phyloP scores from a whole-genome alignment of 2,888 invertebrate species.

The Keiferia lycopersicella region DNA sequence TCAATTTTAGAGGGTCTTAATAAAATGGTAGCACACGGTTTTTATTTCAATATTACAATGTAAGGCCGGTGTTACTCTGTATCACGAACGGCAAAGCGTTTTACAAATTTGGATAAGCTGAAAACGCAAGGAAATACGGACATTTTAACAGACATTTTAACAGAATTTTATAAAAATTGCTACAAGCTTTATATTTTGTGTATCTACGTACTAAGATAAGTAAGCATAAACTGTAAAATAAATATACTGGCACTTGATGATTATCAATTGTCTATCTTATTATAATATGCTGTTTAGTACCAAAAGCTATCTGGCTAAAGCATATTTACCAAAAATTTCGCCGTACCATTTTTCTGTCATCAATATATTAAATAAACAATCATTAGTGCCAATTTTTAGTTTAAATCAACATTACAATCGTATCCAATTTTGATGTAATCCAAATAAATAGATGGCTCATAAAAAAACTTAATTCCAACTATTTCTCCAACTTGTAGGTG shows the following conservation, averaged over 20 bases:
- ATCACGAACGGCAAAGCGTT: slow-evolving; percentile 3
- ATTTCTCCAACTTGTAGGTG: slow-evolving; percentile 2
- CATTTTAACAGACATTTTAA: not conserved
- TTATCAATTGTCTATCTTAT: too few relatives aligned
- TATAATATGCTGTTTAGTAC: too few relatives aligned
- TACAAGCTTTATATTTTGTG: not conserved
- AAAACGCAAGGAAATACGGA: not conserved
- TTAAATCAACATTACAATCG: too few relatives aligned
- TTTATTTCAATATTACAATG: slow-evolving; percentile 30
- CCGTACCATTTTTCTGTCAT: too few relatives aligned
- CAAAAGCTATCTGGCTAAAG: too few relatives aligned
- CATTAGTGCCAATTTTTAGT: too few relatives aligned
- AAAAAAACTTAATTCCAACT: not conserved
- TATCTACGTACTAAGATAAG: too few relatives aligned
- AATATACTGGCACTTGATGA: too few relatives aligned
- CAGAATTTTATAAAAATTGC: not conserved
- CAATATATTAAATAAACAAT: too few relatives aligned
- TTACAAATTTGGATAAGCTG: slow-evolving; percentile 22
- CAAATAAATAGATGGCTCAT: not conserved
- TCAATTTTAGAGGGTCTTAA: not conserved
- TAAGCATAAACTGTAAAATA: too few relatives aligned
- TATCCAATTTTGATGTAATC: not conserved
- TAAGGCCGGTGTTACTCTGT: slow-evolving; percentile 20
- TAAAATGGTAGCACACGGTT: slow-evolving; percentile 8
- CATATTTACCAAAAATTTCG: too few relatives aligned